phyloP scores from a whole-genome alignment of 2,888 invertebrate species.

The Melanostoma mellinum region DNA sequence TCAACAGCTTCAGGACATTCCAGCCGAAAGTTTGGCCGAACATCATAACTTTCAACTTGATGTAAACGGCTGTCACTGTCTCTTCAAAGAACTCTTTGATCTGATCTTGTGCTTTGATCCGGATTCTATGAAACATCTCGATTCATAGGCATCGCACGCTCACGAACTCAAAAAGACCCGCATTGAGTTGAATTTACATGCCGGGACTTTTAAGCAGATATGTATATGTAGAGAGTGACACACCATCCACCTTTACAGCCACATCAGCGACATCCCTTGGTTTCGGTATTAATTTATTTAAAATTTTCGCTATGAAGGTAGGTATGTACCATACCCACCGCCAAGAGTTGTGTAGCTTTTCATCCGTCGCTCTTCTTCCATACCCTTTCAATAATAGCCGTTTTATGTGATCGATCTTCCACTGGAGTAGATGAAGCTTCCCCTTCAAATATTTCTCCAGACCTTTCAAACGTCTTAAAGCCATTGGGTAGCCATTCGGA shows the following conservation, averaged over 20 bases:
- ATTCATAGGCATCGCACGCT: not conserved
- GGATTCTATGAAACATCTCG: not conserved
- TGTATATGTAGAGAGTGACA: not conserved
- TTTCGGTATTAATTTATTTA: not conserved
- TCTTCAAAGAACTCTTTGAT: not conserved
- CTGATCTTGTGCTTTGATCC: conserved; percentile 8
- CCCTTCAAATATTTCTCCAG: no score
- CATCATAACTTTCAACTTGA: no score
- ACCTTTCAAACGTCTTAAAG: no score
- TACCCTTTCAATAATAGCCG: not conserved
- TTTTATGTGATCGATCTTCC: not conserved
- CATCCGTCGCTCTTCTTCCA: not conserved
- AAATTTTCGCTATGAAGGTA: not conserved
- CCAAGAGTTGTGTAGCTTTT: not conserved
- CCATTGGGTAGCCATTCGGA: no score
- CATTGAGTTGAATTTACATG: not conserved
- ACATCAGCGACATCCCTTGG: not conserved
- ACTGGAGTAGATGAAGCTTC: no score
- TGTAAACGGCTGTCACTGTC: not conserved
- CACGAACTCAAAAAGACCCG: not conserved
- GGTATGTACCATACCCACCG: conserved; percentile 1
- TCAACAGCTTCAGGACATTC: no score
- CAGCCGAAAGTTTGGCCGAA: conserved; percentile 45
- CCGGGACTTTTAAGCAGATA: not conserved
- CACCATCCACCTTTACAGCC: not conserved